These are phyloP conservation scores for Machaerirhynchus nigripectus DNA, from an alignment of 2,113 vertebrate genomes.

Conservation along the genomic window DNA sequence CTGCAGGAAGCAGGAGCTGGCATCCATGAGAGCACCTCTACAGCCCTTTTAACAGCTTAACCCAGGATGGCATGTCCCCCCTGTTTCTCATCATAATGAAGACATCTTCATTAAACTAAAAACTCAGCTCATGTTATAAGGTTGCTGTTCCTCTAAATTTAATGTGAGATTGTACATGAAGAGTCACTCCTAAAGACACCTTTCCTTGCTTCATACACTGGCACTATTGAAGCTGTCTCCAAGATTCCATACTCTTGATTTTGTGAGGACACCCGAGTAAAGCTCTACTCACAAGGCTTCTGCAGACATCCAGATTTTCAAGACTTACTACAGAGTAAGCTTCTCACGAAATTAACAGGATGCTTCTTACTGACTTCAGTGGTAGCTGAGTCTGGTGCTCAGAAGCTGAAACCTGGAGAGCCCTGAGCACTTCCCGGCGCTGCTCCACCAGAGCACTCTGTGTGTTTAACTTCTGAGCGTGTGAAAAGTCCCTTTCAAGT, in stretches of 20 bases:
- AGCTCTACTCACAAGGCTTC: background rate
- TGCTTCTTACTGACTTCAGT: background rate
- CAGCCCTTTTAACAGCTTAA: background rate
- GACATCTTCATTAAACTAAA: background rate
- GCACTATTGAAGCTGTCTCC: background rate
- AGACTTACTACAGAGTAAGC: background rate
- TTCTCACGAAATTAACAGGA: background rate
- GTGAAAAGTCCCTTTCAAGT: background rate
- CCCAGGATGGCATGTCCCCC: accelerated
- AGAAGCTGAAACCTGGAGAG: slow-evolving; percentile 10
- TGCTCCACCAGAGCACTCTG: background rate
- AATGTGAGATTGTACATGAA: background rate
- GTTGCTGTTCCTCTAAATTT: background rate
- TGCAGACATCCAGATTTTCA: background rate
- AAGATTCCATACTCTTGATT: background rate
- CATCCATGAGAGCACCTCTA: background rate
- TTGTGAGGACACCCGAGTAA: background rate
- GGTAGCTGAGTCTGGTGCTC: background rate
- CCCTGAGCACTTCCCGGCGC: background rate
- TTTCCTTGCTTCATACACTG: background rate
- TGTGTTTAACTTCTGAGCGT: background rate
- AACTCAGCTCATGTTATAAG: background rate
- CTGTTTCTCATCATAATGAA: background rate
- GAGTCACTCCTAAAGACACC: background rate
- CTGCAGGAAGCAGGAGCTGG: background rate